Percentiles rank a stretch among this genome's conserved stretches.
phyloP scores from a whole-genome alignment of 2,888 invertebrate genomes.

The Sialis lutaria region DNA sequence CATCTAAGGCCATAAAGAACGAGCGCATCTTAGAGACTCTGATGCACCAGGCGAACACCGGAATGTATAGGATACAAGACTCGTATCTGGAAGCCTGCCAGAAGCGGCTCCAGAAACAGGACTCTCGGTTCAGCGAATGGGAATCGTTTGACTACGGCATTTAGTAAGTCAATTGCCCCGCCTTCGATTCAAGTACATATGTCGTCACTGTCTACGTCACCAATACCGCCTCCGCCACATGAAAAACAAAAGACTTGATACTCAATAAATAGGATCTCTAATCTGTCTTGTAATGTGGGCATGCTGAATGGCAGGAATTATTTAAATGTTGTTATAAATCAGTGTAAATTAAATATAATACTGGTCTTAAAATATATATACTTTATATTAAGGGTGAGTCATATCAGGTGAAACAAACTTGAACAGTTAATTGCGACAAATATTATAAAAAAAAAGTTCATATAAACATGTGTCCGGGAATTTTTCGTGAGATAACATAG shows the following conservation, averaged over 20 bases:
- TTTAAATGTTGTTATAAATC: too few relatives aligned
- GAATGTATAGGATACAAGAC: slow-evolving; percentile 83
- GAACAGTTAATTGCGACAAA: too few relatives aligned
- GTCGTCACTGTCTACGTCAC: not conserved
- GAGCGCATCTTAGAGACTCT: slow-evolving; percentile 81
- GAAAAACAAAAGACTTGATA: not conserved
- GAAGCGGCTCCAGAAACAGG: slow-evolving; percentile 72
- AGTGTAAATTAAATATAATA: too few relatives aligned
- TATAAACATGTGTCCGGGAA: too few relatives aligned
- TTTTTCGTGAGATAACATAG: too few relatives aligned
- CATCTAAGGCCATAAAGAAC: slow-evolving; percentile 83
- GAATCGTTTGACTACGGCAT: slow-evolving; percentile 55
- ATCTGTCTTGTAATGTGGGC: too few relatives aligned
- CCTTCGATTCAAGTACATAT: not conserved
- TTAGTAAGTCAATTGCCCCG: slow-evolving; percentile 13
- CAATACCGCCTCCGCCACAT: not conserved
- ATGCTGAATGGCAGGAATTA: too few relatives aligned
- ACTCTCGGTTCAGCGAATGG: slow-evolving; percentile 69
- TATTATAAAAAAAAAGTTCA: too few relatives aligned
- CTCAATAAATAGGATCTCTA: not conserved
- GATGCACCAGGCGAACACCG: slow-evolving; percentile 85
- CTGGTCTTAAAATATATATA: too few relatives aligned
- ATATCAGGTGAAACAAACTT: too few relatives aligned
- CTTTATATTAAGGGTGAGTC: too few relatives aligned
- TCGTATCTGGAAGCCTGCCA: slow-evolving; percentile 75